Base-by-base conservation (phyloP, 2,888 invertebrate genomes). In the Harpalus rubripes region DNA sequence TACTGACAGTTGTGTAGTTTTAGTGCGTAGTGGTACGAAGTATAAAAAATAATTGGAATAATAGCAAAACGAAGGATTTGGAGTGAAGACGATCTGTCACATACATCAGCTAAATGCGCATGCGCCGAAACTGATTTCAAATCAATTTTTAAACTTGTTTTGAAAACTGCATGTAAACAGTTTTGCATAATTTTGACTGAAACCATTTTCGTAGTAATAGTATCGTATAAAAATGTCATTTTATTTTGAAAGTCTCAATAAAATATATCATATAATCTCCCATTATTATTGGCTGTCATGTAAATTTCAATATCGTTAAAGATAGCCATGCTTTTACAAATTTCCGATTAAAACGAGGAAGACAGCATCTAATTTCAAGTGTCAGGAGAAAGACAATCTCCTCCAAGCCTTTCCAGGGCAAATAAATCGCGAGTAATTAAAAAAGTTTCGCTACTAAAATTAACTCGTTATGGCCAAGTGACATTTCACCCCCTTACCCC, bases 351-450 rank as follows among this genome's bases (percentile, higher is more conserved):
- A 78, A 78, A 58, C 15, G 78, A 26, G 58, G 32, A 58, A 56
- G 58, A 78, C 78, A 78, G 41, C n/a, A 58, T 78, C 58, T 78
- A 78, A 78, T 78, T 78, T 58, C 26, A 58, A 58, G 58, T 78
- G 56, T 58, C 78, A 58, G 58, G 81, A 79, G 16, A 79, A 15
- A 61, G 72, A 74, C 63, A 58, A 26, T 72, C 68, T 81, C 44
- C 26, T 81, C 56, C 52, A 8, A n/a, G 39, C 84, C 68, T 18
- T 44, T 52, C 44, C 44, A 74, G 39, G 12, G 78, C 84, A 78
- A 84, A 84, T 84, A 84, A 84, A 84, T 84, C 78, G 84, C 52
- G 61, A 84, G 84, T 84, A 84, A 84, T 84, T 84, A 84, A 84
- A 84, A 84, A 84, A 84, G 84, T 84, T 84, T 78, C 83, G 22